A percentile compares a stretch with the other conserved stretches of the same genome.
These are phyloP conservation scores for Phalacrocorax carbo DNA, from an alignment of 2,113 vertebrate genomes.

Conservation along the genomic window DNA sequence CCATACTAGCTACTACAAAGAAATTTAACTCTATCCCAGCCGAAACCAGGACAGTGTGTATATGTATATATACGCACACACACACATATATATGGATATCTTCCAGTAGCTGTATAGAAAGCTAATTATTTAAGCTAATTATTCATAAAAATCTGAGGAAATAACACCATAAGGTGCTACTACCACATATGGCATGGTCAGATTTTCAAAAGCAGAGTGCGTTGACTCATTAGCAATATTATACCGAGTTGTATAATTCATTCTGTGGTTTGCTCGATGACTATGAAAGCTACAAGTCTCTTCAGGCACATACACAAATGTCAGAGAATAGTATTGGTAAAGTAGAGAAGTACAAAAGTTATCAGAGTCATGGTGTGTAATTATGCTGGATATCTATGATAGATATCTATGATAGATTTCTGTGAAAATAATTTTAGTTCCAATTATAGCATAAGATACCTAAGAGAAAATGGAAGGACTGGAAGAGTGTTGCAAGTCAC, in stretches of 20 bases:
- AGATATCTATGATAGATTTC: neutral
- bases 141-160: neutral
- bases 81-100: neutral
- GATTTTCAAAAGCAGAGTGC: neutral
- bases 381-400: neutral
- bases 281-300: neutral
- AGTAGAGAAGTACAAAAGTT: neutral
- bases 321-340: neutral
- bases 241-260: neutral
- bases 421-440: neutral
- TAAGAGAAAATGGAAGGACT: neutral
- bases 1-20: no score
- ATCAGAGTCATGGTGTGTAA: neutral
- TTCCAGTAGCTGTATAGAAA: neutral
- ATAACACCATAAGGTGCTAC: neutral
- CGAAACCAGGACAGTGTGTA: no score
- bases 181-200: neutral
- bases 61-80: neutral
- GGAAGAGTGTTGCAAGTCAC: neutral
- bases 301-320: neutral
- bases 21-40: no score
- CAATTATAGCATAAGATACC: neutral
- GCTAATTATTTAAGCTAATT: neutral
- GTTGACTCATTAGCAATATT: neutral
- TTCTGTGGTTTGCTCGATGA: neutral